A percentile compares a stretch with the other conserved stretches of the same genome.
Evolutionary conservation across 2,888 invertebrate species (phyloP).

Genomic region (Bellardia pandia): DNA sequence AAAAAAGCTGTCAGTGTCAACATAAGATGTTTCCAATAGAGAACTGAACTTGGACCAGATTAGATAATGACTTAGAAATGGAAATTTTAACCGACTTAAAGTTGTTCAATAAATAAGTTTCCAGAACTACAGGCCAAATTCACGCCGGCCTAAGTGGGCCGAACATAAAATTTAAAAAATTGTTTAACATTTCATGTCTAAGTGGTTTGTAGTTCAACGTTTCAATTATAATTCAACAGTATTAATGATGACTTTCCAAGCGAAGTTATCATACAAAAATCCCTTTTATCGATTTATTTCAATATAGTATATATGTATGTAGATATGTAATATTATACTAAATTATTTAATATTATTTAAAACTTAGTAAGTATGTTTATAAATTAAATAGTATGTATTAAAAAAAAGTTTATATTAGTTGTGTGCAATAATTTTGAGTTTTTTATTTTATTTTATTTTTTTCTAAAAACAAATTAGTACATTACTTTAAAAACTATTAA

Average conservation of each 20-base stretch:
- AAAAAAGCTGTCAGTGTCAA: too few species aligned
- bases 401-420: conserved; percentile 18
- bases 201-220: conserved; percentile 10
- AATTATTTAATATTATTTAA: not conserved
- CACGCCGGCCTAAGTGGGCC: too few species aligned
- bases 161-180: too few species aligned
- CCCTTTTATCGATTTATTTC: not conserved
- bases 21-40: too few species aligned
- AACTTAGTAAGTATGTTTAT: conserved; percentile 18
- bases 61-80: too few species aligned
- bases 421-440: conserved; percentile 34
- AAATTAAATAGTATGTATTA: conserved; percentile 15
- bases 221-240: not conserved
- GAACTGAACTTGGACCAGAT: too few species aligned
- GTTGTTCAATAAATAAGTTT: too few species aligned
- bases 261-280: too few species aligned
- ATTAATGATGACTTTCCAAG: too few species aligned
- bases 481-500: conserved; percentile 38
- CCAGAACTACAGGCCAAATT: too few species aligned
- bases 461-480: not conserved
- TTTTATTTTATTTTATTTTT: not conserved
- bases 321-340: not conserved
- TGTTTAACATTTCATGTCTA: not conserved
- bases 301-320: not conserved
- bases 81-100: too few species aligned